Base-by-base conservation (phyloP, 1,140 invertebrate species). In the Drosophila parabipectinata region DNA sequence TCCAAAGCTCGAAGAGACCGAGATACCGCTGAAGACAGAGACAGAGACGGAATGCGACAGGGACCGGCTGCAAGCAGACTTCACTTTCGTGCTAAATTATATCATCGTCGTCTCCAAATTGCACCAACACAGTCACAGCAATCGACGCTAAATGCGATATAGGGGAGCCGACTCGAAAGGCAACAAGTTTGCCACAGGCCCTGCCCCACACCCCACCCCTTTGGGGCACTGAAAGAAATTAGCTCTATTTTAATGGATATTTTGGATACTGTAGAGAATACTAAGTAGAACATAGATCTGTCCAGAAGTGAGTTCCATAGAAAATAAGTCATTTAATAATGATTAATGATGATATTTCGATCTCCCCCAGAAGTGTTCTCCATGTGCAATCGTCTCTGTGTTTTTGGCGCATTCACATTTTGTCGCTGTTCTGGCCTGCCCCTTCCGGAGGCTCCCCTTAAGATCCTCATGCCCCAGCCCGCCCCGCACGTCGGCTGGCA, bases 41-140 rank as follows among this genome's bases (percentile, higher is more conserved):
- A 66, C 4, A 50, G 58, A 50, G 62, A 66, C 4, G 24, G 21
- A 45, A 45, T 55, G 47, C 60, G 32, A 58, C 69, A 78, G 81
- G 82, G 32, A 58, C 69, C 82, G 81, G 82, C 81, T 85, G 81
- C 82, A 85, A 77, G 61, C 59, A 72, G 69, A 67, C 82, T 85
- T 85, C 83, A 82, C 82, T 88, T 88, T 85, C 82, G 78, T 82
- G 78, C 82, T 82, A 85, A 85, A 85, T 85, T 85, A 85, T 85
- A 85, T 85, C 82, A 85, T 87, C 82, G 69, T 66, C 76, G 67
- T 72, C 67, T 80, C 79, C 79, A 82, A 82, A 82, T 78, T 82
- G 79, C 79, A 67, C 34, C 45, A 53, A 72, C 44, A 69, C 54
- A 58, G 39, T 0, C 14, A 7, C 41, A 44, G 41, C 41, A 44